Evolutionary conservation across 2,888 invertebrate species (phyloP).

Genomic region (Eudemis profundana): DNA sequence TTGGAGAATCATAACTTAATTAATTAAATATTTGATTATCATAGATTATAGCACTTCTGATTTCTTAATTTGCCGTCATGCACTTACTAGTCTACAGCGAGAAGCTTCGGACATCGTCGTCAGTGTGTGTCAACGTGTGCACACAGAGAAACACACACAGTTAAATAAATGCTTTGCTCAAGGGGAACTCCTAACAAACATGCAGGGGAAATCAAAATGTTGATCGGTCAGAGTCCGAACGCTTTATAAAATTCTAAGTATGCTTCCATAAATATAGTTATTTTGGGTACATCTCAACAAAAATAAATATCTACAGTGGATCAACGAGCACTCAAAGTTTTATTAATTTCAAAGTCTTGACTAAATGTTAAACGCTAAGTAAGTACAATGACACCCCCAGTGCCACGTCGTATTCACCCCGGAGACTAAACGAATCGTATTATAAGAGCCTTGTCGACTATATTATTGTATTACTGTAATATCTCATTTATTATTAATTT

Average conservation of each 20-base stretch:
- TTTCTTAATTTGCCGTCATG: slow-evolving; percentile 76
- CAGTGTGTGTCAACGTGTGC: no score
- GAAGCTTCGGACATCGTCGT: slow-evolving; percentile 58
- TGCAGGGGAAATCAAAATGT: slow-evolving; percentile 49
- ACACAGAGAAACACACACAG: no score
- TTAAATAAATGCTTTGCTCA: slow-evolving; percentile 77
- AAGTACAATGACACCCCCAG: slow-evolving; percentile 76
- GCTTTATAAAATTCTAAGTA: slow-evolving; percentile 61
- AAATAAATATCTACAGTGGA: slow-evolving; percentile 85
- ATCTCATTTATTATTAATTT: slow-evolving; percentile 48
- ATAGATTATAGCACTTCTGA: slow-evolving; percentile 83
- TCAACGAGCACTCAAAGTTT: slow-evolving; percentile 79
- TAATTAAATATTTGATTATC: slow-evolving; percentile 83
- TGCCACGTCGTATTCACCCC: slow-evolving; percentile 51
- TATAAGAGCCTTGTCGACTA: slow-evolving; percentile 25
- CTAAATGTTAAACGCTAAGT: slow-evolving; percentile 79
- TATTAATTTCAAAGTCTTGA: slow-evolving; percentile 76
- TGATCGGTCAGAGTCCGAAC: slow-evolving; percentile 31
- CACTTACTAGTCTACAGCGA: slow-evolving; percentile 75
- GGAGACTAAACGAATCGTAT: slow-evolving; percentile 18
- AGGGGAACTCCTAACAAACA: slow-evolving; percentile 61
- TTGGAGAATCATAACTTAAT: slow-evolving; percentile 85
- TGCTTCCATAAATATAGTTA: slow-evolving; percentile 76
- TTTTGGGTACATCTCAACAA: slow-evolving; percentile 82
- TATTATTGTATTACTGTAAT: slow-evolving; percentile 36